A percentile compares a stretch with the other conserved stretches of the same genome.
phyloP scores from a whole-genome alignment of 1,140 invertebrate genomes.

The Chelonus insularis region DNA sequence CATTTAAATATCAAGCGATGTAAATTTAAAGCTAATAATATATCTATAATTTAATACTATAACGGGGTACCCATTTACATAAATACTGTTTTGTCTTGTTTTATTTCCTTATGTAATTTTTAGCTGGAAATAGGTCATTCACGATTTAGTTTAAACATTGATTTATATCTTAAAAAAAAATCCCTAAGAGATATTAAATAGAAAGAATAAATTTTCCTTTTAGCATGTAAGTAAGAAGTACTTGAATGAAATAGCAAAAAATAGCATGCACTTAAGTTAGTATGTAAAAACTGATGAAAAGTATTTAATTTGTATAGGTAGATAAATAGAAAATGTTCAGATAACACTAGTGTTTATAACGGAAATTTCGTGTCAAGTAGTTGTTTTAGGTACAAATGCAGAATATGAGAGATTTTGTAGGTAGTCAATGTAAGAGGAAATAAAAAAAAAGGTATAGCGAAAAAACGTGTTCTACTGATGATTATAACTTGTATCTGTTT shows the following conservation, averaged over 20 bases:
- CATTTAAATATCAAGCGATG: slow-evolving; percentile 43
- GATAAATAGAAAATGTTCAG: too few relatives aligned
- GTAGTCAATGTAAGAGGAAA: neutral
- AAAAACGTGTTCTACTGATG: slow-evolving; percentile 10
- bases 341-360: too few relatives aligned
- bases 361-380: too few relatives aligned
- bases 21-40: slow-evolving; percentile 39
- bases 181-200: too few relatives aligned
- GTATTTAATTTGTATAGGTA: too few relatives aligned
- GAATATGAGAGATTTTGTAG: neutral
- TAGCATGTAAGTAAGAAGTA: too few relatives aligned
- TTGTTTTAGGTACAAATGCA: neutral
- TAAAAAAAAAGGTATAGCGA: neutral
- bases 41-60: slow-evolving; percentile 22
- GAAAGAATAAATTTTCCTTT: too few relatives aligned
- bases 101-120: too few relatives aligned
- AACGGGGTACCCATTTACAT: slow-evolving; percentile 36
- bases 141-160: neutral
- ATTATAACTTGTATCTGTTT: slow-evolving; percentile 9
- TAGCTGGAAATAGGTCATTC: slow-evolving; percentile 8
- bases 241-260: too few relatives aligned
- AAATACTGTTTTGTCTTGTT: slow-evolving; percentile 29
- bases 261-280: too few relatives aligned
- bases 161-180: too few relatives aligned
- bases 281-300: too few relatives aligned